A percentile compares a stretch with the other conserved stretches of the same genome.
Conservation (phyloP, 2,888 invertebrate genomes). For the Limenitis camilla region DNA sequence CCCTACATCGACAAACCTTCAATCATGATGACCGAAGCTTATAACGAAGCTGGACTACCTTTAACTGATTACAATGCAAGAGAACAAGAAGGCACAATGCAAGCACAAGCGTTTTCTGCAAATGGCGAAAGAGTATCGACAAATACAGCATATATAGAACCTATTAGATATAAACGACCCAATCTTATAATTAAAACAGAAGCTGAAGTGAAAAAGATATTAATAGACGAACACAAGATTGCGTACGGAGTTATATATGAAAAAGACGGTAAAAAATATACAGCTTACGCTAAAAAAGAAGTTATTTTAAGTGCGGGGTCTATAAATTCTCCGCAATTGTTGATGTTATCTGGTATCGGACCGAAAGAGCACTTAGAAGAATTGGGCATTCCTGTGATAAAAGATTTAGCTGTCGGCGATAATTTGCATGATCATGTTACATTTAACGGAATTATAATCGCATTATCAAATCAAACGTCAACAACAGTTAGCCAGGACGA, state of each 20-base stretch:
- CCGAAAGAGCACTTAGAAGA: slow-evolving; percentile 42
- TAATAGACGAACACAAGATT: slow-evolving; percentile 62
- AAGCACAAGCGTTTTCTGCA: slow-evolving; percentile 70
- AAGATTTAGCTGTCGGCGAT: slow-evolving; percentile 50
- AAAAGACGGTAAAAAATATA: slow-evolving; percentile 29
- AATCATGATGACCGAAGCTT: slow-evolving; percentile 69
- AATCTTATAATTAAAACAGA: slow-evolving; percentile 68
- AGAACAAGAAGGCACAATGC: slow-evolving; percentile 71
- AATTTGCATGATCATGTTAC: slow-evolving; percentile 59
- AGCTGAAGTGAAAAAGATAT: slow-evolving; percentile 69
- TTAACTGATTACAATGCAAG: slow-evolving; percentile 72
- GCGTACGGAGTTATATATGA: slow-evolving; percentile 48
- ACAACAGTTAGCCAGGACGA: slow-evolving; percentile 54
- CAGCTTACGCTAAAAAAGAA: slow-evolving; percentile 47
- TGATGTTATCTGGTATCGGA: slow-evolving; percentile 57
- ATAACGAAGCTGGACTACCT: slow-evolving; percentile 74
- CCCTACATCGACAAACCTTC: slow-evolving; percentile 76
- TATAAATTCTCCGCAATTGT: slow-evolving; percentile 48
- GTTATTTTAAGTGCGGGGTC: slow-evolving; percentile 49
- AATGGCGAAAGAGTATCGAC: slow-evolving; percentile 76
- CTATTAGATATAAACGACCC: slow-evolving; percentile 69
- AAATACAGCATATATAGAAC: slow-evolving; percentile 78
- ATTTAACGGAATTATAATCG: slow-evolving; percentile 64
- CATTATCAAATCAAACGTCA: slow-evolving; percentile 64
- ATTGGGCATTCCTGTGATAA: slow-evolving; percentile 37